These are phyloP conservation scores for Australoheros facetus DNA, from an alignment of 2,797 vertebrate genomes.

Conservation along the genomic window DNA sequence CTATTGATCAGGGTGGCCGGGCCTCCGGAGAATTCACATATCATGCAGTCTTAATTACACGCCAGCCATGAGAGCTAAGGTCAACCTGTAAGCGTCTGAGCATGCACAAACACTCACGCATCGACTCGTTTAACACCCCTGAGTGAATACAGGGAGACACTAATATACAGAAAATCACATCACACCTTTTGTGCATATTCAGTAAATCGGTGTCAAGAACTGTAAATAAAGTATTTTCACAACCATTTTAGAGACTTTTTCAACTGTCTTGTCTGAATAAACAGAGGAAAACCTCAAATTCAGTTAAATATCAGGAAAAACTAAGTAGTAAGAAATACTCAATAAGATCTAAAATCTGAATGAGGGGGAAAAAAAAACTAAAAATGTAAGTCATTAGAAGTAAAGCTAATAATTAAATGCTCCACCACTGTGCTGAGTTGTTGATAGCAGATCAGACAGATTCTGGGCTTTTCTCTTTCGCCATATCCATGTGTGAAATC, in stretches of 20 bases:
- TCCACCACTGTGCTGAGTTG: neutral
- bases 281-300: neutral
- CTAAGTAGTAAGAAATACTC: neutral
- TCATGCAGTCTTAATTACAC: conserved; percentile 81
- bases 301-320: neutral
- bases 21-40: conserved; percentile 75
- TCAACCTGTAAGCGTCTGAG: conserved; percentile 47
- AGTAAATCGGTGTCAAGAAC: neutral
- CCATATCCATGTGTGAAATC: conserved; percentile 55
- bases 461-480: conserved; percentile 23
- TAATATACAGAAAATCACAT: neutral
- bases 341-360: neutral
- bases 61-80: conserved; percentile 54
- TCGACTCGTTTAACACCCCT: neutral
- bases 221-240: neutral
- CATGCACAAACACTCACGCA: conserved; percentile 7
- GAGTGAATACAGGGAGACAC: neutral
- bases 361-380: neutral
- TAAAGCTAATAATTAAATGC: neutral
- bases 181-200: neutral
- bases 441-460: neutral
- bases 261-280: neutral
- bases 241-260: neutral
- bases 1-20: conserved; percentile 79
- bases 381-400: neutral